Conservation (phyloP, 1,140 invertebrate genomes). For the Dendroctonus valens region DNA sequence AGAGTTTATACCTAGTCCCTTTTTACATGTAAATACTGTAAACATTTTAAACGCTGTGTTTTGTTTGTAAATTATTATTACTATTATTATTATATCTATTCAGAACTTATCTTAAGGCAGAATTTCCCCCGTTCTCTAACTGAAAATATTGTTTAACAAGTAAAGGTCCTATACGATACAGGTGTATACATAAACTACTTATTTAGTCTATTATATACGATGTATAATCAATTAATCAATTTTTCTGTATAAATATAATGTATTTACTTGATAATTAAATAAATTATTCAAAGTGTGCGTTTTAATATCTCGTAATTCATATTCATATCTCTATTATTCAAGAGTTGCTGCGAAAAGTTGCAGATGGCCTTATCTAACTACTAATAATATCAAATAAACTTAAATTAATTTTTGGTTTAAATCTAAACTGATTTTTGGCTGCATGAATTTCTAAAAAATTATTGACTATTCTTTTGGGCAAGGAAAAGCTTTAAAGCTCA, state of each 20-base stretch:
- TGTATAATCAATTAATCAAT: slow-evolving; percentile 33
- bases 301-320: no score
- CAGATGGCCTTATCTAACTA: no score
- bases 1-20: slow-evolving; percentile 24
- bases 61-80: slow-evolving; percentile 11
- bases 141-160: slow-evolving; percentile 16
- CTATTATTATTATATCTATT: slow-evolving; percentile 8
- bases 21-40: slow-evolving; percentile 22
- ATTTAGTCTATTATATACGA: slow-evolving; percentile 22
- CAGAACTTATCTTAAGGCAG: neutral
- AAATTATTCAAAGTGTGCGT: slow-evolving; percentile 14
- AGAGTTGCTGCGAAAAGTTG: no score
- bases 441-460: no score
- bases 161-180: slow-evolving; percentile 30
- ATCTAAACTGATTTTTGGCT: no score
- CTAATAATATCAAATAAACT: no score
- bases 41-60: slow-evolving; percentile 25
- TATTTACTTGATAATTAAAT: slow-evolving; percentile 32
- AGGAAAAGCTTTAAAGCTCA: no score
- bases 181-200: slow-evolving; percentile 30
- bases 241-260: slow-evolving; percentile 33
- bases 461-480: no score
- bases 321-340: no score
- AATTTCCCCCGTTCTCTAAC: slow-evolving; percentile 15
- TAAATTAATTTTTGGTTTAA: no score